Conservation (phyloP, 2,113 vertebrate genomes). For the Etia nguti region DNA sequence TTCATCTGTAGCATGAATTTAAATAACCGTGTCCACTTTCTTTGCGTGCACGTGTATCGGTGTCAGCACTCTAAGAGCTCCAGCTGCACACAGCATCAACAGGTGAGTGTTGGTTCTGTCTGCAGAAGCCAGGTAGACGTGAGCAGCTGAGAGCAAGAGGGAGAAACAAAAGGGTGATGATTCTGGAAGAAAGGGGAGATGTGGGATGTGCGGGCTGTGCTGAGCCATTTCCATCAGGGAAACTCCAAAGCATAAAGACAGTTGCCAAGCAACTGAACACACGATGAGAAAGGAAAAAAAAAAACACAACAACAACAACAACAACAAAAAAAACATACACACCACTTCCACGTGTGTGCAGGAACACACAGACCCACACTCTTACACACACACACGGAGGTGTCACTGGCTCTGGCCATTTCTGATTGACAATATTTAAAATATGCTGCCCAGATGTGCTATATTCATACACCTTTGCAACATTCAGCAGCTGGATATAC, state of each 20-base stretch:
- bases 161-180: constrained; percentile 37
- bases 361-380: constrained; percentile 15
- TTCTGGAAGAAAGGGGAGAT: constrained; percentile 40
- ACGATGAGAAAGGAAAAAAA: not conserved
- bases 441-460: not conserved
- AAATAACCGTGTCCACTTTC: not conserved
- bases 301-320: not conserved
- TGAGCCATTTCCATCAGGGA: constrained; percentile 54
- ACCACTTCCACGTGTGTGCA: constrained; percentile 56
- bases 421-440: constrained; percentile 17
- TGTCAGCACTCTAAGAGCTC: not conserved
- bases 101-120: constrained; percentile 10
- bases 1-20: not conserved
- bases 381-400: not conserved
- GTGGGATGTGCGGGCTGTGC: constrained; percentile 35
- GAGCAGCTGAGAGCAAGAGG: not conserved
- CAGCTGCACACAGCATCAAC: constrained; percentile 9
- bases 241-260: constrained; percentile 65
- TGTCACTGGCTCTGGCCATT: constrained; percentile 17
- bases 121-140: constrained; percentile 16
- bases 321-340: constrained; percentile 12
- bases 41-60: not conserved
- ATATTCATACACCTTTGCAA: not conserved
- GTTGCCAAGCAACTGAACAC: constrained; percentile 76
- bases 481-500: not conserved